phyloP scores from a whole-genome alignment of 2,888 invertebrate species.

The Alloplasta piceator region DNA sequence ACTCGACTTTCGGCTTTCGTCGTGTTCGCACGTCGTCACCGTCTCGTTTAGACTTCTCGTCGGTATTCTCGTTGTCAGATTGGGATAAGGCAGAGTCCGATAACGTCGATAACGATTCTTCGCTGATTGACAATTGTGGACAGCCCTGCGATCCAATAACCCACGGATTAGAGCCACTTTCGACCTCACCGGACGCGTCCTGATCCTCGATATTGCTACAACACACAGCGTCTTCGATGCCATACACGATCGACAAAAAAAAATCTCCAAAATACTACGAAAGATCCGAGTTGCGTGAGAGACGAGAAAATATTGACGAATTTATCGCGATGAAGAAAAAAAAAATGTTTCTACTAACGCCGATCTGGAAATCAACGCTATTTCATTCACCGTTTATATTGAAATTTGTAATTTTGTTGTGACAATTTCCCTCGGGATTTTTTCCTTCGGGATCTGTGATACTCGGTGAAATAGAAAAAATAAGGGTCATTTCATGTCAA shows the following conservation, averaged over 20 bases:
- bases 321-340: not conserved
- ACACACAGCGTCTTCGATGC: constrained; percentile 75
- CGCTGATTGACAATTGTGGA: constrained; percentile 72
- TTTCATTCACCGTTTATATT: too few species aligned
- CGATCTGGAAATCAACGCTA: too few species aligned
- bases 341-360: not conserved
- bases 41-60: constrained; percentile 24
- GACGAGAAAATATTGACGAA: not conserved
- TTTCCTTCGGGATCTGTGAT: too few species aligned
- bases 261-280: constrained; percentile 18
- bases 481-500: too few species aligned
- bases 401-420: too few species aligned
- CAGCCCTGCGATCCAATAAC: constrained; percentile 80
- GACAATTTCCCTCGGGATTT: too few species aligned
- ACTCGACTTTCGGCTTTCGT: constrained; percentile 33
- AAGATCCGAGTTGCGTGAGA: not conserved
- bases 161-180: constrained; percentile 79
- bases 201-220: constrained; percentile 80
- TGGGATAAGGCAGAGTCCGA: constrained; percentile 75
- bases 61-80: constrained; percentile 67
- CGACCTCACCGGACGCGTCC: constrained; percentile 75
- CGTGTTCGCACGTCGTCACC: constrained; percentile 26
- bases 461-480: too few species aligned
- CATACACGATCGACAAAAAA: constrained; percentile 67
- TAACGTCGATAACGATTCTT: constrained; percentile 75